Evolutionary conservation across 2,797 vertebrate genomes (phyloP), one percentile per base, ranked within the genome.

Genomic region (Poliocrania exsul): DNA sequence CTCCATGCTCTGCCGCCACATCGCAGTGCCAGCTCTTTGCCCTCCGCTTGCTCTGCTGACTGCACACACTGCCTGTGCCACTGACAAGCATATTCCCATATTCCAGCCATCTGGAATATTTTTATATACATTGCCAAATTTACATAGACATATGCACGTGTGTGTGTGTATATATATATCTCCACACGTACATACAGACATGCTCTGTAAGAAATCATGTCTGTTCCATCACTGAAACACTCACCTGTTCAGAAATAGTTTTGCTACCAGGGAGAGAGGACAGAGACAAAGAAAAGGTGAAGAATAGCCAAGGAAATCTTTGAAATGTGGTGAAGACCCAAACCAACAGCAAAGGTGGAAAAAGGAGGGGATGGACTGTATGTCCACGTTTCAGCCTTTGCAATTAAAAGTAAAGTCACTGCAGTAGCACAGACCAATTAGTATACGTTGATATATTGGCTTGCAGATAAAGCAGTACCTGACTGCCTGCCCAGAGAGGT

Each of bases 131-230:
- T 47, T 46, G 44, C 21, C 10, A 4, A n/a, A 75, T 38, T 11
- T 58, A 9, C 46, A 53, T 23, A 26, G 23, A 25, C 8, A 10
- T 28, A 8, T 16, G 4, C 9, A 6, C 4, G 5, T 8, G 38
- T 33, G 6, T 8, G 25, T 25, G 7, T 46, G 17, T 8, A 20
- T 12, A 37, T 3, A 40, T 4, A 17, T 13, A 51, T 5, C 44
- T 47, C 31, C 4, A 60, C 10, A 26, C 0, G 40, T 1, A 25
- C 0, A 35, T 10, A 16, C 6, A 66, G 19, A 44, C 8, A 19
- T 2, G 16, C 31, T 70, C 42, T 67, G 28, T 12, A 53, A 4
- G 11, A 70, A 72, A 38, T 46, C 15, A 0, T 9, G 61, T 6
- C 71, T 62, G 16, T 70, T 82, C 57, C 31, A 64, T 25, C 49